Evolutionary conservation across 2,113 vertebrate genomes (phyloP).

Genomic region (Siphamia tubifer): DNA sequence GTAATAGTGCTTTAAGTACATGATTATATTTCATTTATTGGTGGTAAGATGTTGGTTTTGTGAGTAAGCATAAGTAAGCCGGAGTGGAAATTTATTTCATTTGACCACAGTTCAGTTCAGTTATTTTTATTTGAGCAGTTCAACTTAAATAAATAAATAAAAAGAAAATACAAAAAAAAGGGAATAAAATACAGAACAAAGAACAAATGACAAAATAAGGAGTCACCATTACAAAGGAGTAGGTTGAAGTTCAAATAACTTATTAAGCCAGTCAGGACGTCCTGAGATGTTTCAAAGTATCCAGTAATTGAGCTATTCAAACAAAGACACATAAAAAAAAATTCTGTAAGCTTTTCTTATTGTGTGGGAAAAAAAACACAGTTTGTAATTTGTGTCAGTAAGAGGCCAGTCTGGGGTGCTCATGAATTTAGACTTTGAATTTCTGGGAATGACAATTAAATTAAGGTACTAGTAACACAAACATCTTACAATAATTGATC

Average conservation of each 20-base stretch:
- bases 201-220: too few relatives aligned
- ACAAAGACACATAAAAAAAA: background rate
- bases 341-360: background rate
- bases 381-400: background rate
- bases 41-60: conserved; percentile 22
- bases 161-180: too few relatives aligned
- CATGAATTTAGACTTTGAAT: too few relatives aligned
- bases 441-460: too few relatives aligned
- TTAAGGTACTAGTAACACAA: too few relatives aligned
- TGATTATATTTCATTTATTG: conserved; percentile 37
- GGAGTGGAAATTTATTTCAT: conserved; percentile 17
- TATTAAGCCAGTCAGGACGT: background rate
- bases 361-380: background rate
- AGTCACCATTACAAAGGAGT: too few relatives aligned
- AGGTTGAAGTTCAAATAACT: too few relatives aligned
- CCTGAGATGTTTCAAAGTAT: conserved; percentile 20
- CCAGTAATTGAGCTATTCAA: background rate
- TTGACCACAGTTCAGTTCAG: too few relatives aligned
- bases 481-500: too few relatives aligned
- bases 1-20: background rate
- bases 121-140: too few relatives aligned
- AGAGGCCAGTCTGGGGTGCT: background rate
- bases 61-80: conserved; percentile 26
- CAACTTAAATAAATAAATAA: too few relatives aligned
- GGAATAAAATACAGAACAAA: too few relatives aligned